phyloP scores from a whole-genome alignment of 2,888 invertebrate genomes.

The Allolobophora icterica region DNA sequence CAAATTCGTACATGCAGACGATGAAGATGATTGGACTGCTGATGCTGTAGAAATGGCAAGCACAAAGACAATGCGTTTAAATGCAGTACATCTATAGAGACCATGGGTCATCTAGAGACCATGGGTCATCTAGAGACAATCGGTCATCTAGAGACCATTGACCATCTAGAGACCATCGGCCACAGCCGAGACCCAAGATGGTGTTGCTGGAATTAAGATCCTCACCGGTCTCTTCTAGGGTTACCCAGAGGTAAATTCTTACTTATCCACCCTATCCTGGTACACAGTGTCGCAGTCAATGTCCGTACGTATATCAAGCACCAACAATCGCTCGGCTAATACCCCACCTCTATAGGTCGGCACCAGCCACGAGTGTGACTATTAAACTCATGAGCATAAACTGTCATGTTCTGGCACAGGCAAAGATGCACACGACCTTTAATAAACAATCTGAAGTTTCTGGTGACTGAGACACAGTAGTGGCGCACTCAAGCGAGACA shows the following conservation, averaged over 20 bases:
- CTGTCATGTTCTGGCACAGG: neutral
- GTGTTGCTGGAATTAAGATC: neutral
- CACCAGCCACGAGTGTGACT: neutral
- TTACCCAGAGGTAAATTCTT: neutral
- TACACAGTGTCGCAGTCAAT: neutral
- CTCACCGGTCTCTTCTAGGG: neutral
- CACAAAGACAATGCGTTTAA: neutral
- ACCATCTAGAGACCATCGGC: neutral
- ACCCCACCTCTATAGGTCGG: neutral
- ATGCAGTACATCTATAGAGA: no score
- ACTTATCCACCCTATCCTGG: neutral
- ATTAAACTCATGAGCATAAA: neutral
- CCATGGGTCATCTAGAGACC: no score
- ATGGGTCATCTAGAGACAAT: no score
- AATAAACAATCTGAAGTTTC: neutral
- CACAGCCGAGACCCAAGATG: neutral
- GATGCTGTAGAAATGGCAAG: neutral
- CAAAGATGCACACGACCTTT: no score
- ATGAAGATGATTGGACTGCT: neutral
- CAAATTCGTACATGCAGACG: no score
- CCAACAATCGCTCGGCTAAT: neutral
- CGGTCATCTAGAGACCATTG: no score
- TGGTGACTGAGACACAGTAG: neutral
- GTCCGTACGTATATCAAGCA: neutral
- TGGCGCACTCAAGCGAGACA: no score